Percentiles rank a stretch among this genome's conserved stretches.
Evolutionary conservation across 2,888 invertebrate genomes (phyloP).

Genomic region (Magallana nippona): DNA sequence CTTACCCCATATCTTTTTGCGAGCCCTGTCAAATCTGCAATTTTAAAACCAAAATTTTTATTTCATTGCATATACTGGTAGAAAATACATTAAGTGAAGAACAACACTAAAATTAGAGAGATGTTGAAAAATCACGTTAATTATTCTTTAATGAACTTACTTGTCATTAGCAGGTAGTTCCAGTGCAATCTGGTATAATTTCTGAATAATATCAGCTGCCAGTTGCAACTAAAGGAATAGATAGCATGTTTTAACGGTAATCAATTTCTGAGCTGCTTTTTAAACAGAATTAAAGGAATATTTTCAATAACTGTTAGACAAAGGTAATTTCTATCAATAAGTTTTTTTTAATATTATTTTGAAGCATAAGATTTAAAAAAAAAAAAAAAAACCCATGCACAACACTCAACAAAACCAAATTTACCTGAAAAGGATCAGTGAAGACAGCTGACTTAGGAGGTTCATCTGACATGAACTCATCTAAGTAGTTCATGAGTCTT

Average conservation of each 20-base stretch:
- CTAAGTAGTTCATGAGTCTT: constrained; percentile 93
- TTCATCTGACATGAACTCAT: constrained; percentile 93
- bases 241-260: not conserved
- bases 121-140: too few relatives aligned
- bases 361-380: not conserved
- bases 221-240: constrained; percentile 82
- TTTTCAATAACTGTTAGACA: too few relatives aligned
- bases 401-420: too few relatives aligned
- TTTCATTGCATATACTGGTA: too few relatives aligned
- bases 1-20: constrained; percentile 75
- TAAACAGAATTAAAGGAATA: too few relatives aligned
- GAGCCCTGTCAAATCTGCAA: constrained; percentile 75
- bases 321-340: too few relatives aligned
- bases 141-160: constrained; percentile 76
- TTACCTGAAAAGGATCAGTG: constrained; percentile 88
- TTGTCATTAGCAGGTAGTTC: constrained; percentile 93
- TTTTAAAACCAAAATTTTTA: constrained; percentile 42
- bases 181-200: constrained; percentile 95
- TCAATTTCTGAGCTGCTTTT: not conserved
- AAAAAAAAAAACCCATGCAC: too few relatives aligned
- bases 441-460: constrained; percentile 92
- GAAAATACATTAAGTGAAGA: too few relatives aligned
- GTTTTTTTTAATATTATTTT: too few relatives aligned
- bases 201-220: constrained; percentile 98
- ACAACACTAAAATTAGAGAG: too few relatives aligned